phyloP scores from a whole-genome alignment of 2,888 invertebrate genomes.

The Camptogramma bilineatum region DNA sequence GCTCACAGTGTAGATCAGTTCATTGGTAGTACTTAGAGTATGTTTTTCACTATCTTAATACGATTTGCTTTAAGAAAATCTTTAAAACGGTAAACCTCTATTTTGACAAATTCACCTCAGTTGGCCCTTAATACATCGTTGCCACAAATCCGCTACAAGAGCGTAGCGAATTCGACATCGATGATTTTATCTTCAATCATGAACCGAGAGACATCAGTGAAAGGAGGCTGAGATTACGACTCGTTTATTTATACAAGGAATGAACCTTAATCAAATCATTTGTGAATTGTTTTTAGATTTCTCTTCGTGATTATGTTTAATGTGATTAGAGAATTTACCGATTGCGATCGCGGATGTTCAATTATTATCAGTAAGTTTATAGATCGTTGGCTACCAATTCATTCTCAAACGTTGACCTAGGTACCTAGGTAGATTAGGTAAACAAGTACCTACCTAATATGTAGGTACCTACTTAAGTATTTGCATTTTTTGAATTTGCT shows the following conservation, averaged over 20 bases:
- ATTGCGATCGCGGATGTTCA: constrained; percentile 49
- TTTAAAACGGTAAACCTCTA: no score
- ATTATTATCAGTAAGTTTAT: constrained; percentile 15
- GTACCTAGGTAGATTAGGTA: no score
- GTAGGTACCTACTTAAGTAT: no score
- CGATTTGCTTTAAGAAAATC: no score
- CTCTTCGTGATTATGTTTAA: constrained; percentile 61
- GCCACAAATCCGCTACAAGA: background rate
- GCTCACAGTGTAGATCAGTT: no score
- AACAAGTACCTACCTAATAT: no score
- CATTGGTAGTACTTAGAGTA: no score
- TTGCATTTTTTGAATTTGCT: no score
- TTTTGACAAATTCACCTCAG: no score
- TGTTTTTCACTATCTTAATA: no score
- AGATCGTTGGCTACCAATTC: constrained; percentile 13
- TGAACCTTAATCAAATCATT: constrained; percentile 80
- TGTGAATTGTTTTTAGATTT: constrained; percentile 71
- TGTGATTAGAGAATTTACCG: constrained; percentile 61
- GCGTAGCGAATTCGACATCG: constrained; percentile 56
- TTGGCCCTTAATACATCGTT: background rate
- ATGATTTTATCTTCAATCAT: constrained; percentile 80
- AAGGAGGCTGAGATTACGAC: constrained; percentile 57
- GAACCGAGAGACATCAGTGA: constrained; percentile 80
- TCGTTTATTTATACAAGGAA: constrained; percentile 66
- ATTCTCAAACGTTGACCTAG: background rate